Evolutionary conservation across 2,888 invertebrate species (phyloP), one percentile per base, ranked within the genome.

Genomic region (Epistrophella euchroma): DNA sequence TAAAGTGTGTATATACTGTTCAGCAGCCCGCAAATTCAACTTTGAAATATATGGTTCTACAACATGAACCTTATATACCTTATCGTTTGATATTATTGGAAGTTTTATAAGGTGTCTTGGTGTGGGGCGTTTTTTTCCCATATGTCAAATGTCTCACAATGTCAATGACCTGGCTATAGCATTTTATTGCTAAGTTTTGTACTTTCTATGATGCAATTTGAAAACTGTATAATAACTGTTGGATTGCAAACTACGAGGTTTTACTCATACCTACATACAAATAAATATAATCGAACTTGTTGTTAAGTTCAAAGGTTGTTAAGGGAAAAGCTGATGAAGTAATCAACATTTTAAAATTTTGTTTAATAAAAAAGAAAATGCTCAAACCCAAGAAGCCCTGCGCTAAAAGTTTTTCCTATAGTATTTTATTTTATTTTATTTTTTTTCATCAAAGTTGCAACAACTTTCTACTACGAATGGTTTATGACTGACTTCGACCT

Each of bases 131-230:
- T 37, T 7, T 22, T 22, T 32, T 22, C 9, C 9, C 37, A 60
- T 40, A 60, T 22, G 40, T 60, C 60, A 60, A 64, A 64, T 45
- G 43, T 64, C 64, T 17, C 60, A 60, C 15, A 7, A 40, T 40
- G 60, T 15, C 60, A 60, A 22, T 60, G 60, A 60, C 60, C 60
- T 60, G 58, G 2, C 9, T n/a, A n/a, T n/a, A 25, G 32, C n/a
- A 17, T 17, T 43, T 45, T 55, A 28, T 43, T 43, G 15, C n/a
- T 43, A 6, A 43, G 15, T 7, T 2, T 17, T 45, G 10, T n/a
- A 45, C 43, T 15, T 43, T 43, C 43, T 45, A 43, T 43, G n/a
- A n/a, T 45, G 9, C 17, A 9, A 45, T 7, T 17, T 45, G 17
- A 15, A 45, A 17, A 4, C n/a, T 43, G n/a, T 5, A 1, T n/a